These are phyloP conservation scores for Tauraco erythrolophus DNA, from an alignment of 2,113 vertebrate species.

Conservation along the genomic window DNA sequence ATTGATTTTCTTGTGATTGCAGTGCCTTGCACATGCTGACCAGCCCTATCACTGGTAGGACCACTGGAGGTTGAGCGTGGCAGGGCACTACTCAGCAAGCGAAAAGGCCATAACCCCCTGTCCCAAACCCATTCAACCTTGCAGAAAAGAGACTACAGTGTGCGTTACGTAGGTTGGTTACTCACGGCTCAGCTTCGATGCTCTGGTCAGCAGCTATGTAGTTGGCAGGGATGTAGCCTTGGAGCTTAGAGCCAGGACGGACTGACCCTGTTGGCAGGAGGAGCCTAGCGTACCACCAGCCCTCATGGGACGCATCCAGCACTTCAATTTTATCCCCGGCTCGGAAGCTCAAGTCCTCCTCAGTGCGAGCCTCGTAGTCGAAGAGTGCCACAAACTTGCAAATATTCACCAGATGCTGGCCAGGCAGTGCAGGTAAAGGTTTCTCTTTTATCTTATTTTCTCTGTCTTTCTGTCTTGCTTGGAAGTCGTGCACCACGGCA, in stretches of 20 bases:
- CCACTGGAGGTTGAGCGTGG: not conserved
- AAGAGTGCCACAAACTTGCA: slow-evolving; percentile 86
- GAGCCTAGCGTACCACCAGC: slow-evolving; percentile 90
- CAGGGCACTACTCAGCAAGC: not conserved
- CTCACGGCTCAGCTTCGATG: slow-evolving; percentile 90
- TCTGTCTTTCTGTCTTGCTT: not conserved
- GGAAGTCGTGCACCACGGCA: not conserved
- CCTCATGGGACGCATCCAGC: slow-evolving; percentile 73
- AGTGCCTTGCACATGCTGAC: rapidly evolving
- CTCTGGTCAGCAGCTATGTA: slow-evolving; percentile 89
- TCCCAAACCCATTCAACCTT: not conserved
- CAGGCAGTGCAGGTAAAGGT: not conserved
- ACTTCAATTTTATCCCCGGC: slow-evolving; percentile 85
- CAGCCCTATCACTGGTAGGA: not conserved
- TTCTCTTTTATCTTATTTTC: not conserved
- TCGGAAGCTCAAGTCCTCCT: slow-evolving; percentile 88
- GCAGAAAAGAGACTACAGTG: not conserved
- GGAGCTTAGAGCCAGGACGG: slow-evolving; percentile 24
- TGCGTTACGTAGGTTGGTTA: not conserved
- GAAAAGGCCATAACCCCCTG: not conserved
- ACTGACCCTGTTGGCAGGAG: slow-evolving; percentile 71
- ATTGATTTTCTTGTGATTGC: not conserved
- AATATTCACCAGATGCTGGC: not conserved
- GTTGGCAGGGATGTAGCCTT: slow-evolving; percentile 92
- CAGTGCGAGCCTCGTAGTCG: slow-evolving; percentile 88